Evolutionary conservation across 2,888 invertebrate species (phyloP).

Genomic region (Tipula confusa): DNA sequence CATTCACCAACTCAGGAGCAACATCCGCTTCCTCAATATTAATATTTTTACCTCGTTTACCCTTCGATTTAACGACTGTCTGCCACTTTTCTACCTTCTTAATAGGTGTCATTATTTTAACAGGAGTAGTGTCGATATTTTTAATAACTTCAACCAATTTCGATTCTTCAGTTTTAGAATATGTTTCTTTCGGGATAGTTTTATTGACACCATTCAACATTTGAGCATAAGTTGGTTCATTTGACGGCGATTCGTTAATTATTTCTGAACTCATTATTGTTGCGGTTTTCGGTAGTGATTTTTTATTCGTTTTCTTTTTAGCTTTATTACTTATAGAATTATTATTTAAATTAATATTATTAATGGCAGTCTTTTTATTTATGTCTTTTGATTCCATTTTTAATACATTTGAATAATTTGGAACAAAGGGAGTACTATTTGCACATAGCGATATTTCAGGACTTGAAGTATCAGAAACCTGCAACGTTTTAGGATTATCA

Average conservation of each 20-base stretch:
- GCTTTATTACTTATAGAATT: slow-evolving; percentile 13
- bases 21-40: background rate
- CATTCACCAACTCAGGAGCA: background rate
- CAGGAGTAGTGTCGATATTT: background rate
- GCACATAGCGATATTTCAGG: background rate
- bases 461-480: background rate
- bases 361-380: slow-evolving; percentile 12
- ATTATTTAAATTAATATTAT: slow-evolving; percentile 20
- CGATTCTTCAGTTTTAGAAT: background rate
- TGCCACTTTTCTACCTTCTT: slow-evolving; percentile 32
- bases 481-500: background rate
- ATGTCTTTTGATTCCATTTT: background rate
- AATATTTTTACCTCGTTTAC: slow-evolving; percentile 33
- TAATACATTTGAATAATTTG: slow-evolving; percentile 8
- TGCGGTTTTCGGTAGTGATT: background rate
- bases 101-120: background rate
- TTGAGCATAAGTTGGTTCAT: slow-evolving; percentile 35
- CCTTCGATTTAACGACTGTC: slow-evolving; percentile 34
- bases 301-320: slow-evolving; percentile 16
- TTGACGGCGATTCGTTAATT: background rate
- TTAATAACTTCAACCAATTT: background rate
- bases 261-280: background rate
- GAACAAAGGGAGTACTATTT: background rate
- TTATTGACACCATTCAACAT: slow-evolving; percentile 32
- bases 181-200: background rate